Evolutionary conservation across 2,113 vertebrate genomes (phyloP).

Genomic region (Corythaeola cristata): DNA sequence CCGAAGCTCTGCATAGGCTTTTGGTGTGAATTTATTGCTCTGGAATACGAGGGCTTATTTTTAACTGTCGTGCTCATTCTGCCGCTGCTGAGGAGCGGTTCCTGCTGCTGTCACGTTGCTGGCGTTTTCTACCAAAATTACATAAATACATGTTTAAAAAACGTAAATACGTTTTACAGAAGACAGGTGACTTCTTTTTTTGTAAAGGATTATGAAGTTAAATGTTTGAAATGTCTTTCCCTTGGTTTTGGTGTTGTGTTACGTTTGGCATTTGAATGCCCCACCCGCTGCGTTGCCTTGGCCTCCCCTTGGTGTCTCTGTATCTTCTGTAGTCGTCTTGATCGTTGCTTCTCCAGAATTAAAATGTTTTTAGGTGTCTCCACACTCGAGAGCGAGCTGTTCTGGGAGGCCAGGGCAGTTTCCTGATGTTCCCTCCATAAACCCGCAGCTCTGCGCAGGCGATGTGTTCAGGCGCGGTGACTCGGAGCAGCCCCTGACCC

Average conservation of each 20-base stretch:
- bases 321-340: fast-evolving
- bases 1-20: background rate
- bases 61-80: background rate
- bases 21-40: background rate
- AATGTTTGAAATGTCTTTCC: background rate
- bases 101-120: background rate
- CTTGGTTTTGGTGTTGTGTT: background rate
- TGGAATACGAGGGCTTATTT: background rate
- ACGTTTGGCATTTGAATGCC: background rate
- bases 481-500: too few species aligned
- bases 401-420: too few species aligned
- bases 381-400: too few species aligned
- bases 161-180: background rate
- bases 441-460: too few species aligned
- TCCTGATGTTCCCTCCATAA: too few species aligned
- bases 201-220: background rate
- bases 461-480: too few species aligned
- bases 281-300: background rate
- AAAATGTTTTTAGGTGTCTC: background rate
- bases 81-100: background rate
- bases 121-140: background rate
- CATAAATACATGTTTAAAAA: background rate
- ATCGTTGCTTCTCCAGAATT: background rate
- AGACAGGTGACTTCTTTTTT: background rate
- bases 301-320: background rate